Evolutionary conservation across 2,888 invertebrate species (phyloP).

Genomic region (Sinelater perroti): DNA sequence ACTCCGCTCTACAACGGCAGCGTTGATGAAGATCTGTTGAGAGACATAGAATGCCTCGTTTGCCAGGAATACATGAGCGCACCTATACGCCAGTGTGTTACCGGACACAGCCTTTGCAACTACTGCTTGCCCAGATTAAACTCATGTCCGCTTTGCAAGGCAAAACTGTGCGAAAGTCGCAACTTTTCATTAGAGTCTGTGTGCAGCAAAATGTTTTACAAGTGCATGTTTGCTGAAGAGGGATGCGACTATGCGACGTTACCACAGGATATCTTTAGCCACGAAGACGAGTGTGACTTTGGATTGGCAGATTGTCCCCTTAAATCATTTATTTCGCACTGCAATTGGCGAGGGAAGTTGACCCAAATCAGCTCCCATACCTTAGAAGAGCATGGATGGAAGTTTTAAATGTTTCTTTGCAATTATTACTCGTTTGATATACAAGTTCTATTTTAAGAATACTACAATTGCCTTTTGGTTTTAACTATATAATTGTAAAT

Average conservation of each 20-base stretch:
- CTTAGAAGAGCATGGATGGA: constrained; percentile 2
- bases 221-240: constrained; percentile 22
- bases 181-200: constrained; percentile 23
- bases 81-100: constrained; percentile 17
- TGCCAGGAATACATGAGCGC: constrained; percentile 23
- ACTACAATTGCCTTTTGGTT: background rate
- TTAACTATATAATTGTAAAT: background rate
- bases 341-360: constrained; percentile 19
- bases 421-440: too few species aligned
- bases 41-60: constrained; percentile 20
- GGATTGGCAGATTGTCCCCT: constrained; percentile 13
- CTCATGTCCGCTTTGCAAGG: constrained; percentile 12
- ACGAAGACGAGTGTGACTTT: constrained; percentile 18
- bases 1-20: constrained; percentile 10
- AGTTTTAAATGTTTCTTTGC: background rate
- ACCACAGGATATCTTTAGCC: constrained; percentile 3
- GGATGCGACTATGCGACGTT: constrained; percentile 12
- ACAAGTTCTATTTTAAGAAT: too few species aligned
- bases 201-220: constrained; percentile 16
- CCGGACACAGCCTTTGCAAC: constrained; percentile 21
- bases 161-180: constrained; percentile 10
- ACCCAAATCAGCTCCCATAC: constrained; percentile 10
- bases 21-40: constrained; percentile 15
- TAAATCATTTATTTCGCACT: constrained; percentile 13
- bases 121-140: constrained; percentile 17